Evolutionary conservation across 2,113 vertebrate genomes (phyloP).

Genomic region (Micromys minutus): DNA sequence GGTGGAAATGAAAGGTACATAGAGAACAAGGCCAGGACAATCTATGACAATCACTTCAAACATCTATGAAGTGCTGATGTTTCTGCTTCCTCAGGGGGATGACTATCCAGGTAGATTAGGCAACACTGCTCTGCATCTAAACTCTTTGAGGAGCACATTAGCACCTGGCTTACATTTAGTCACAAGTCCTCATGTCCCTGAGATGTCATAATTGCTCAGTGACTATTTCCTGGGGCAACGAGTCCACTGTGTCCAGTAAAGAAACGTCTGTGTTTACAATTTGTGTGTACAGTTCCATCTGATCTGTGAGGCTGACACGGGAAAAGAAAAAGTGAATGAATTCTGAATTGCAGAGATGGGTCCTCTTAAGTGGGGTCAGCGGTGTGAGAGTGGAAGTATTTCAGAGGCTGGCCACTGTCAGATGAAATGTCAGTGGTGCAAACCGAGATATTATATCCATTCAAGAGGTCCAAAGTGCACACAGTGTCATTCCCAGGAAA

Average conservation of each 20-base stretch:
- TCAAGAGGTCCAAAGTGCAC: slow-evolving; percentile 24
- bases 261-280: background rate
- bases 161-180: background rate
- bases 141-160: background rate
- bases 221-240: background rate
- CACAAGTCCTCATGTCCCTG: too few relatives aligned
- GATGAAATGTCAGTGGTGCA: background rate
- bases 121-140: background rate
- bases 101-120: fast-evolving
- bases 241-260: background rate
- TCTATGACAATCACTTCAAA: too few relatives aligned
- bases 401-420: background rate
- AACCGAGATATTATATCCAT: slow-evolving; percentile 36
- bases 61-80: background rate
- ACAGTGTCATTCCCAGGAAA: slow-evolving; percentile 45
- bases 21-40: background rate
- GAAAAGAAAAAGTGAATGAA: background rate
- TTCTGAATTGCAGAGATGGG: background rate
- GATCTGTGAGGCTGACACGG: background rate
- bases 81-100: background rate
- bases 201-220: background rate
- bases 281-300: background rate
- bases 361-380: background rate
- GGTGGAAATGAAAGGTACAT: background rate
- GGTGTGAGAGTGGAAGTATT: background rate